phyloP scores from a whole-genome alignment of 2,797 vertebrate genomes.

The Sebastiscus tertius region DNA sequence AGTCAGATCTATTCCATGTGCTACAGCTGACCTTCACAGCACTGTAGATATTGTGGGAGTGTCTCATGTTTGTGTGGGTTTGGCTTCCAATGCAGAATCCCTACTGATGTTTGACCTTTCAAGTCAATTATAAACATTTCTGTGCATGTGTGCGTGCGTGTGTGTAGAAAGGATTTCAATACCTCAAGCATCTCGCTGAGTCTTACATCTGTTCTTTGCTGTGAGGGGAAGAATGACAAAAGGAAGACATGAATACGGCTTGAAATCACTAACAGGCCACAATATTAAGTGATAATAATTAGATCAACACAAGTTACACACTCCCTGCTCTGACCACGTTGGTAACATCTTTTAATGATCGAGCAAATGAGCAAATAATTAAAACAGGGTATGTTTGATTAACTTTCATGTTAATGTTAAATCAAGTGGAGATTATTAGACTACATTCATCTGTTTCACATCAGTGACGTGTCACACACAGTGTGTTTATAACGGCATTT shows the following conservation, averaged over 20 bases:
- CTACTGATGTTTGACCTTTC: constrained; percentile 50
- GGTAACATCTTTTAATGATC: constrained; percentile 7
- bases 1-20: constrained; percentile 6
- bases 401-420: background rate
- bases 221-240: constrained; percentile 34
- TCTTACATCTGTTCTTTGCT: constrained; percentile 99
- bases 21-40: constrained; percentile 29
- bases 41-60: background rate
- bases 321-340: background rate
- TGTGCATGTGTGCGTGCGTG: background rate
- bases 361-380: background rate
- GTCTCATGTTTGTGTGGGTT: constrained; percentile 24
- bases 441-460: background rate
- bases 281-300: background rate
- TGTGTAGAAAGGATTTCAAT: constrained; percentile 16
- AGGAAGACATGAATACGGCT: constrained; percentile 1
- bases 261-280: background rate
- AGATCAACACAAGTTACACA: background rate
- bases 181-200: constrained; percentile 99
- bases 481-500: background rate
- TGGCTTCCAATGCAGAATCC: constrained; percentile 12
- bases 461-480: background rate
- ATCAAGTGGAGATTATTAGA: background rate
- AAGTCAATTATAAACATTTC: constrained; percentile 16
- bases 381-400: constrained; percentile 9